Conservation (phyloP, 2,797 vertebrate species). For the Dermochelys coriacea region DNA sequence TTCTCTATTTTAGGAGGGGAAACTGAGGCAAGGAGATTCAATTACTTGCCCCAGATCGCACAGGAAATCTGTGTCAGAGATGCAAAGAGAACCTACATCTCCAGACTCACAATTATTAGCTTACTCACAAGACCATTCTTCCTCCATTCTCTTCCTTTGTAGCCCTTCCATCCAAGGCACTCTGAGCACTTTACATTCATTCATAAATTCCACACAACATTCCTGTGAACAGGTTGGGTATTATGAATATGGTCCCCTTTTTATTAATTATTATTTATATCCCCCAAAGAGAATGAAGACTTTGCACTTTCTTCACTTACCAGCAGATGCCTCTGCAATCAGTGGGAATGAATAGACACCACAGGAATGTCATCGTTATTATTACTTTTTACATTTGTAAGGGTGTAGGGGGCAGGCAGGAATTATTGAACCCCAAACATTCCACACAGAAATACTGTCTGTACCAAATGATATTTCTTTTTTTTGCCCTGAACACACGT, state of each 20-base stretch:
- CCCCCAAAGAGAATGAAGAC: not conserved
- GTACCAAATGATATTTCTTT: not conserved
- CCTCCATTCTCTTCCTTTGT: not conserved
- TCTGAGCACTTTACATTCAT: not conserved
- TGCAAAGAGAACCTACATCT: not conserved
- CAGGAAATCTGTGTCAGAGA: not conserved
- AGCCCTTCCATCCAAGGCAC: not conserved
- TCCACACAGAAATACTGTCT: not conserved
- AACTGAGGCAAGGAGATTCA: not conserved
- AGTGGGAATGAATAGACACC: not conserved
- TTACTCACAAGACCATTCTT: not conserved
- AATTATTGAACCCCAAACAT: not conserved
- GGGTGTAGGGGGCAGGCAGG: not conserved
- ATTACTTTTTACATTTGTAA: not conserved
- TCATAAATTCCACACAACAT: not conserved
- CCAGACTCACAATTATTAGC: not conserved
- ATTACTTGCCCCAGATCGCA: not conserved
- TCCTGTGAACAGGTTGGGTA: not conserved
- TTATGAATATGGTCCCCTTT: not conserved
- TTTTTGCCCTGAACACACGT: not conserved
- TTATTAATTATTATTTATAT: not conserved
- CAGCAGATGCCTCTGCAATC: slow-evolving; percentile 36
- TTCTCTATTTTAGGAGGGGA: not conserved
- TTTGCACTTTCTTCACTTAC: not conserved
- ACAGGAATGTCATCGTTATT: not conserved